These are phyloP conservation scores for Dendroctonus valens DNA, from an alignment of 1,140 invertebrate species.

Conservation along the genomic window DNA sequence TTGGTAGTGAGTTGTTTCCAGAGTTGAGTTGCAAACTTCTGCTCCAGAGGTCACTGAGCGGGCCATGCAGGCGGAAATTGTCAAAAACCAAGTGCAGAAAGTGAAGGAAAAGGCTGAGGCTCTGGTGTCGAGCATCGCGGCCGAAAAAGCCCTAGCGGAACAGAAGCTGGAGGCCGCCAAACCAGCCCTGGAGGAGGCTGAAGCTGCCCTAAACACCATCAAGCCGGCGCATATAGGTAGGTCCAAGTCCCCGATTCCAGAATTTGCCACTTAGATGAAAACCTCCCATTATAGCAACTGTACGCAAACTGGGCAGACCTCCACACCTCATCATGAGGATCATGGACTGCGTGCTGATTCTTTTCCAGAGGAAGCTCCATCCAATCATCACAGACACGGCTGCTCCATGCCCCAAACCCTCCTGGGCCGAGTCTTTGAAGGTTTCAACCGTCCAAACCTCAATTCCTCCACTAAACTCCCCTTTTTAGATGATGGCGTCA, in stretches of 20 bases:
- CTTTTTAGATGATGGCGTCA: constrained; percentile 85
- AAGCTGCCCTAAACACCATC: constrained; percentile 93
- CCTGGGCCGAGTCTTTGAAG: constrained; percentile 94
- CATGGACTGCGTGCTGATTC: constrained; percentile 93
- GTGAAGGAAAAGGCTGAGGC: constrained; percentile 94
- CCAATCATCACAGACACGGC: constrained; percentile 77
- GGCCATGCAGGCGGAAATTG: constrained; percentile 90
- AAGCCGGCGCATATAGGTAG: constrained; percentile 89
- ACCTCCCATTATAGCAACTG: constrained; percentile 66
- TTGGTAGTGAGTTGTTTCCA: constrained; percentile 59
- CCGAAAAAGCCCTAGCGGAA: constrained; percentile 89
- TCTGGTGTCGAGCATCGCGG: constrained; percentile 85
- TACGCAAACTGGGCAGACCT: constrained; percentile 89
- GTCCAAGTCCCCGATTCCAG: constrained; percentile 14
- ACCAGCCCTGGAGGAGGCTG: constrained; percentile 90
- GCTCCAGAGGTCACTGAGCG: constrained; percentile 75
- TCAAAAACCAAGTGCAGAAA: constrained; percentile 93
- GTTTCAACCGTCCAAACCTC: constrained; percentile 50
- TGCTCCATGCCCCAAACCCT: constrained; percentile 85
- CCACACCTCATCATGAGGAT: constrained; percentile 97
- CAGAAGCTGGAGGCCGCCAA: constrained; percentile 87
- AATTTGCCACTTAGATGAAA: neutral
- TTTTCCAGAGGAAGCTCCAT: constrained; percentile 87
- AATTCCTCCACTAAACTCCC: neutral
- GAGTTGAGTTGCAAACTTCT: neutral